These are phyloP conservation scores for Charadrius vociferus DNA, from an alignment of 2,113 vertebrate genomes.

Conservation along the genomic window DNA sequence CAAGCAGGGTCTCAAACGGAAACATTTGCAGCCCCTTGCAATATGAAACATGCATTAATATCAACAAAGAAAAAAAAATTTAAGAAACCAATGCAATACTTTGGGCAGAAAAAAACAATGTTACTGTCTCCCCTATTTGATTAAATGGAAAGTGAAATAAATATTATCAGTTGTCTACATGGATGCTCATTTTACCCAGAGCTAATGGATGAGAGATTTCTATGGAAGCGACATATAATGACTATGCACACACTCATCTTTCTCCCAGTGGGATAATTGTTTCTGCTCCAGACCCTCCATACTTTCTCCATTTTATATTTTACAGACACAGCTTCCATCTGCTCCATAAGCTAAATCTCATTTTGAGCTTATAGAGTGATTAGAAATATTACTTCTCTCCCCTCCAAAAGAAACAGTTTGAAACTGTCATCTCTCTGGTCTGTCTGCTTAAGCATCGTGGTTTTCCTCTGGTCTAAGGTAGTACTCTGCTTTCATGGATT, in stretches of 20 bases:
- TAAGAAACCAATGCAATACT: background rate
- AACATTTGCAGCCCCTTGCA: background rate
- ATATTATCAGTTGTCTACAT: background rate
- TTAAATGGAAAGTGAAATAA: slow-evolving; percentile 17
- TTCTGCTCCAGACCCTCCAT: background rate
- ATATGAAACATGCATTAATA: background rate
- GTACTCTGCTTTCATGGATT: background rate
- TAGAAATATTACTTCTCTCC: background rate
- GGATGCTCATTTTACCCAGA: background rate
- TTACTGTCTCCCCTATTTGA: background rate
- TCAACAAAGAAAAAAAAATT: background rate
- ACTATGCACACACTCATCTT: background rate
- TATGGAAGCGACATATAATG: background rate
- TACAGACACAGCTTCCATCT: background rate
- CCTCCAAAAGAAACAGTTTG: background rate
- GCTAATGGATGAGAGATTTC: background rate
- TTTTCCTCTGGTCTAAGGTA: background rate
- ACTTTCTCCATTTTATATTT: background rate
- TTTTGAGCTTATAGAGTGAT: background rate
- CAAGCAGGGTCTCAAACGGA: background rate
- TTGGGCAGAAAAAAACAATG: background rate
- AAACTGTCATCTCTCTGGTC: background rate
- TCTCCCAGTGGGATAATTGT: slow-evolving; percentile 18
- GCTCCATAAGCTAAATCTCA: background rate
- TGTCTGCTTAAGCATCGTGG: accelerated